Base-by-base conservation (phyloP, 2,888 invertebrate genomes). In the Trypoxylon attenuatum region DNA sequence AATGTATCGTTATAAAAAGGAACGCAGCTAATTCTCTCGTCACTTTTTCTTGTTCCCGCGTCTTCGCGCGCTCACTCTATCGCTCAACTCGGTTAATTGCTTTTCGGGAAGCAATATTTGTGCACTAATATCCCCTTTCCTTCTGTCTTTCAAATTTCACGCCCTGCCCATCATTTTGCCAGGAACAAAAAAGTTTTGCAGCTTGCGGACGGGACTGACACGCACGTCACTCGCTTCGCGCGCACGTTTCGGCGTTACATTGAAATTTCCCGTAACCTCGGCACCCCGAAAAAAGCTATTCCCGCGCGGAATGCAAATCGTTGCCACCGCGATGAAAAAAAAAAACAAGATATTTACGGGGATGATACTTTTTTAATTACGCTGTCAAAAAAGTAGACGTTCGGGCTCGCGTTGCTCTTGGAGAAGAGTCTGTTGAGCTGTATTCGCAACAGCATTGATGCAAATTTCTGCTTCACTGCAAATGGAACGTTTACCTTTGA, bases 81-180 rank as follows among this genome's bases (percentile, higher is more conserved):
- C n/a, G n/a, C n/a, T n/a, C n/a, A n/a, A n/a, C n/a, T n/a, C n/a
- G 57, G 57, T 69, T 71, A 69, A 71, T 71, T 71, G 64, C 41
- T 71, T 68, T 56, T 55, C 47, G 18, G 29, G 22, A 25, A 8
- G 33, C 22, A 53, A 41, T 29, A 16, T 45, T 18, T 15, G 21
- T 18, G n/a, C 10, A 21, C 6, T 23, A 8, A 38, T 16, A 38
- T 58, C 47, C 5, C 38, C 38, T 45, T n/a, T n/a, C n/a, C n/a
- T n/a, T n/a, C n/a, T n/a, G n/a, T n/a, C n/a, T n/a, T n/a, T 43
- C 47, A 43, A 21, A 39, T 5, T 13, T 49, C n/a, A n/a, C n/a
- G n/a, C n/a, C n/a, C n/a, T n/a, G n/a, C n/a, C n/a, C n/a, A n/a
- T n/a, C n/a, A n/a, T n/a, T n/a, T n/a, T n/a, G n/a, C n/a, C n/a